Base-by-base conservation (phyloP, 2,113 vertebrate genomes). In the Oncorhynchus keta region DNA sequence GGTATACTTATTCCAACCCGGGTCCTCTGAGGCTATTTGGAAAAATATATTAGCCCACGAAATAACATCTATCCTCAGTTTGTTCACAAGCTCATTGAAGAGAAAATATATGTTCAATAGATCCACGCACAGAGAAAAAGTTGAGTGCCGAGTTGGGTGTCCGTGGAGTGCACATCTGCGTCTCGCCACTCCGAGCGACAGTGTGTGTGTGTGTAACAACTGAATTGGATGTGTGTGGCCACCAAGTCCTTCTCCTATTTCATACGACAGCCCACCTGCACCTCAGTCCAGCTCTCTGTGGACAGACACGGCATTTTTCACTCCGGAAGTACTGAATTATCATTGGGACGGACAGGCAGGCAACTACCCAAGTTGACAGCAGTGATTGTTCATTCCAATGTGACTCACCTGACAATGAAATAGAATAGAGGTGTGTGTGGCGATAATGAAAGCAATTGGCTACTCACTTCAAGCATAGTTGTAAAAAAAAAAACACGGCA, bases 381-480 rank as follows among this genome's bases (percentile, higher is more conserved):
- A 12, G 51, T 6, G 26, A 64, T n/a, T 65, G 24, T 20, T n/a
- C 32, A 61, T 22, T 32, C 11, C 26, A 14, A 22, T 18, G 30
- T 49, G 62, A 61, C 70, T 80, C 79, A 80, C 70, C 79, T 80
- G 79, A 70, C 55, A 70, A 59, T 65, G n/a, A 79, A n/a, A 39
- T 57, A 18, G 51, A 49, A 69, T 32, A 55, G 32, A 62, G 59
- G 59, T 62, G n/a, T 62, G 16, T 62, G 6, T n/a, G 22, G 13
- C 16, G 14, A 62, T 45, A 45, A 11, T 45, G 9, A 62, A 62
- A 62, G 59, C 59, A 22, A 22, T 62, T 22, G 59, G 20, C n/a
- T 62, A 62, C n/a, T 62, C 6, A 11, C 8, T 8, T 62, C 55
- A 62, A 62, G 7, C 39, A 45, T 45, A 45, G 39, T 45, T 45